Evolutionary conservation across 2,888 invertebrate genomes (phyloP).

Genomic region (Cacoxenus indagator): DNA sequence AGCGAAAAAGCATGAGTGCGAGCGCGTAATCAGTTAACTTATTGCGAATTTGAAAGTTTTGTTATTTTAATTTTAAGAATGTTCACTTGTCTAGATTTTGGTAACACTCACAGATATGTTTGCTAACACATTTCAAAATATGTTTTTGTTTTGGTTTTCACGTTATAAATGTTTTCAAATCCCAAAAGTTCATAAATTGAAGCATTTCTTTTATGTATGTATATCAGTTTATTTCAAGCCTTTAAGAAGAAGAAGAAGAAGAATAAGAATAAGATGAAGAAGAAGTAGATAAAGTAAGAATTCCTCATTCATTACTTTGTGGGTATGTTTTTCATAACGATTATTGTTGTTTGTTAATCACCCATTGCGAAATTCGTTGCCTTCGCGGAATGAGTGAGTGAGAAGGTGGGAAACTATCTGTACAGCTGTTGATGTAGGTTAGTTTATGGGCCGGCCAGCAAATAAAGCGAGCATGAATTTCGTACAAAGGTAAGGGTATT

Average conservation of each 20-base stretch:
- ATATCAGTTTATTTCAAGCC: too few species aligned
- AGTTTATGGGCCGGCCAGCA: slow-evolving; percentile 47
- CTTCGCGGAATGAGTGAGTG: too few species aligned
- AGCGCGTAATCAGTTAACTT: background rate
- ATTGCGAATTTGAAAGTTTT: background rate
- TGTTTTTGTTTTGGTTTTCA: background rate
- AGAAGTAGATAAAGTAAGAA: too few species aligned
- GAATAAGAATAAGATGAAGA: too few species aligned
- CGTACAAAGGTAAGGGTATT: background rate
- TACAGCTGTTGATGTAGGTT: slow-evolving; percentile 69
- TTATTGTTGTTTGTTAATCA: background rate
- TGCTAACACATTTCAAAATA: too few species aligned
- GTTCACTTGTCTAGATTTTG: background rate
- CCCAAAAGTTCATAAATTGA: background rate
- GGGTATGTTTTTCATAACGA: too few species aligned
- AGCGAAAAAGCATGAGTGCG: background rate
- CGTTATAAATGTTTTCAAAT: background rate
- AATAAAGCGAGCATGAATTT: background rate
- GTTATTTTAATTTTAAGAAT: background rate
- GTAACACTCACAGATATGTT: background rate
- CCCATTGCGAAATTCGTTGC: slow-evolving; percentile 10
- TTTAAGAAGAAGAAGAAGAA: too few species aligned
- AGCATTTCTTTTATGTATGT: background rate
- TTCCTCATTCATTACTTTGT: too few species aligned
- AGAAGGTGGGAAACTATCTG: too few species aligned